phyloP scores from a whole-genome alignment of 1,140 invertebrate species.

The Brachionus sp. region DNA sequence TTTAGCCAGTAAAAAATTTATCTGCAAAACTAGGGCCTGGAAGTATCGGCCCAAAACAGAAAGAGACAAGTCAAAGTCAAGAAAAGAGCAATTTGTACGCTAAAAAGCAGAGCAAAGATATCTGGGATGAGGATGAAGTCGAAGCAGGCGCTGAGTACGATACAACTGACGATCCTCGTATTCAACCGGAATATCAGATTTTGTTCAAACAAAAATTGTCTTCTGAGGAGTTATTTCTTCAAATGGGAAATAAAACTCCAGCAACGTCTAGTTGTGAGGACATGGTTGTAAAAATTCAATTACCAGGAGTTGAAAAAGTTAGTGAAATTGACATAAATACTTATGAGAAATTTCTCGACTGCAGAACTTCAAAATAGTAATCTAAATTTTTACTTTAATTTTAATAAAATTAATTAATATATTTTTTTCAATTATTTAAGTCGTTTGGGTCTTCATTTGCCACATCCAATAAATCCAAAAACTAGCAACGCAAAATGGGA shows the following conservation, averaged over 20 bases:
- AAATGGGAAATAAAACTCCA: slow-evolving; percentile 78
- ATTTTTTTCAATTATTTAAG: slow-evolving; percentile 50
- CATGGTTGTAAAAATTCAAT: slow-evolving; percentile 70
- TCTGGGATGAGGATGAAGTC: slow-evolving; percentile 65
- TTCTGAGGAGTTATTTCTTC: slow-evolving; percentile 78
- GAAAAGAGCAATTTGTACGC: background rate
- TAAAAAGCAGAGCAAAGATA: slow-evolving; percentile 56
- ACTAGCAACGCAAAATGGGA: slow-evolving; percentile 74
- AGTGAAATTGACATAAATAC: slow-evolving; percentile 70
- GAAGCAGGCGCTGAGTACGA: slow-evolving; percentile 57
- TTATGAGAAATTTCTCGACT: slow-evolving; percentile 67
- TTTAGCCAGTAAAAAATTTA: slow-evolving; percentile 35
- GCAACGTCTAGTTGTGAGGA: slow-evolving; percentile 78
- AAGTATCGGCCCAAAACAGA: slow-evolving; percentile 32
- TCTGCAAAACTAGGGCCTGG: slow-evolving; percentile 31
- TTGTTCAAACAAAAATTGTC: slow-evolving; percentile 77
- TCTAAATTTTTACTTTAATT: background rate
- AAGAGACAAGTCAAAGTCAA: background rate
- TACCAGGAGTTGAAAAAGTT: slow-evolving; percentile 67
- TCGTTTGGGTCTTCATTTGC: slow-evolving; percentile 69
- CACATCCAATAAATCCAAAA: slow-evolving; percentile 74
- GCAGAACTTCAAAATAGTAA: slow-evolving; percentile 65
- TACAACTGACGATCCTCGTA: slow-evolving; percentile 66
- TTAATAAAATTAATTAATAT: background rate
- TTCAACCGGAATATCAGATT: slow-evolving; percentile 73